Evolutionary conservation across 2,888 invertebrate species (phyloP).

Genomic region (Lomographa bimaculata): DNA sequence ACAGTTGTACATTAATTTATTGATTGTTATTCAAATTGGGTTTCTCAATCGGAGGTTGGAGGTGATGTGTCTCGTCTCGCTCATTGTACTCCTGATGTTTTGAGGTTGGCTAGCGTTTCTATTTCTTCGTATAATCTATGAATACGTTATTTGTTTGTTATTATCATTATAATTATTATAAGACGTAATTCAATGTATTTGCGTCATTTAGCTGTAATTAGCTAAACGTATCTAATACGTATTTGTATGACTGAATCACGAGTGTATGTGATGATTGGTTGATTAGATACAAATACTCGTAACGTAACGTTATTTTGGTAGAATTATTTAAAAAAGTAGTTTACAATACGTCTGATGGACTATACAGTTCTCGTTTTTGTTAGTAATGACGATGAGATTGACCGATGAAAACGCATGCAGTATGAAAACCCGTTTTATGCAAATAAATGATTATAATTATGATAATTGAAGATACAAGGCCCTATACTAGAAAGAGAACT

Average conservation of each 20-base stretch:
- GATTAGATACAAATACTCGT: too few species aligned
- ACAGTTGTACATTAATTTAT: slow-evolving; percentile 80
- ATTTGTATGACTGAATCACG: too few species aligned
- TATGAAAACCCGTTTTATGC: too few species aligned
- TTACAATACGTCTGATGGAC: too few species aligned
- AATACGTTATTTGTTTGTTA: slow-evolving; percentile 39
- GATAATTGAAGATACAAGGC: too few species aligned
- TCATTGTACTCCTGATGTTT: slow-evolving; percentile 63
- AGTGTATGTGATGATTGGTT: slow-evolving; percentile 10
- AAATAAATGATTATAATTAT: too few species aligned
- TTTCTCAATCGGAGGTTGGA: slow-evolving; percentile 81
- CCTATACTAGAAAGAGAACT: too few species aligned
- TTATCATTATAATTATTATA: slow-evolving; percentile 37
- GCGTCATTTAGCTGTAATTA: slow-evolving; percentile 53
- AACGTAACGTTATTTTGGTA: too few species aligned
- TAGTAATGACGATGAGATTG: too few species aligned
- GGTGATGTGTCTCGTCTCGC: slow-evolving; percentile 71
- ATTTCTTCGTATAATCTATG: slow-evolving; percentile 51
- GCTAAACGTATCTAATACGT: slow-evolving; percentile 55
- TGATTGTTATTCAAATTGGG: slow-evolving; percentile 83
- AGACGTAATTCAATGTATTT: slow-evolving; percentile 43
- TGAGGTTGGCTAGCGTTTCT: slow-evolving; percentile 62
- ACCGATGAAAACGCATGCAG: too few species aligned
- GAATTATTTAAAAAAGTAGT: too few species aligned
- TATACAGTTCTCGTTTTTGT: too few species aligned